Conservation (phyloP, 2,797 vertebrate genomes). For the Macroramphosus scolopax region DNA sequence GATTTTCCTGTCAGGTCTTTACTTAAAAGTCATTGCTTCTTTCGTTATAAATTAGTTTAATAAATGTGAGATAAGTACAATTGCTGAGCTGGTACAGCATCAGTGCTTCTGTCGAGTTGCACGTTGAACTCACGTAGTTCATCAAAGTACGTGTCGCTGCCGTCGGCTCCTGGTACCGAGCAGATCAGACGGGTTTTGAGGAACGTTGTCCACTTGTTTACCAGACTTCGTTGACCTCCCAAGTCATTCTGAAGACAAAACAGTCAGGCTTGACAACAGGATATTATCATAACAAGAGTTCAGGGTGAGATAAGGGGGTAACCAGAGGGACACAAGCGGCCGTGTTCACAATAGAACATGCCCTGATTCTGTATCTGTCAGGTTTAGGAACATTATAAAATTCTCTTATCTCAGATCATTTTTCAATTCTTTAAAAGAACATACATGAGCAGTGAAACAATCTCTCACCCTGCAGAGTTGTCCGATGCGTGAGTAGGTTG, state of each 20-base stretch:
- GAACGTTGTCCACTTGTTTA: conserved; percentile 98
- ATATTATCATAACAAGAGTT: background rate
- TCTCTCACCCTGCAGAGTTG: conserved; percentile 90
- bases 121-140: conserved; percentile 89
- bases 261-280: background rate
- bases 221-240: conserved; percentile 93
- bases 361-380: too few species aligned
- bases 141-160: conserved; percentile 90
- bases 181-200: conserved; percentile 94
- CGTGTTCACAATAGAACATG: too few species aligned
- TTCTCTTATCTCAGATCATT: too few species aligned
- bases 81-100: background rate
- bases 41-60: background rate
- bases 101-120: background rate
- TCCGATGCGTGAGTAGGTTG: conserved; percentile 90
- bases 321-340: too few species aligned
- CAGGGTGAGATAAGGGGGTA: too few species aligned
- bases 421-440: too few species aligned
- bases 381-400: too few species aligned
- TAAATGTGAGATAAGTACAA: background rate
- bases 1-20: too few species aligned
- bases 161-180: conserved; percentile 85
- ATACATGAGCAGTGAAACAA: too few species aligned
- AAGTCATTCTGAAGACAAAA: conserved; percentile 86
- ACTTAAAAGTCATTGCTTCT: too few species aligned